These are phyloP conservation scores for Linnaemya vulpina DNA, from an alignment of 2,888 invertebrate species.

Conservation along the genomic window DNA sequence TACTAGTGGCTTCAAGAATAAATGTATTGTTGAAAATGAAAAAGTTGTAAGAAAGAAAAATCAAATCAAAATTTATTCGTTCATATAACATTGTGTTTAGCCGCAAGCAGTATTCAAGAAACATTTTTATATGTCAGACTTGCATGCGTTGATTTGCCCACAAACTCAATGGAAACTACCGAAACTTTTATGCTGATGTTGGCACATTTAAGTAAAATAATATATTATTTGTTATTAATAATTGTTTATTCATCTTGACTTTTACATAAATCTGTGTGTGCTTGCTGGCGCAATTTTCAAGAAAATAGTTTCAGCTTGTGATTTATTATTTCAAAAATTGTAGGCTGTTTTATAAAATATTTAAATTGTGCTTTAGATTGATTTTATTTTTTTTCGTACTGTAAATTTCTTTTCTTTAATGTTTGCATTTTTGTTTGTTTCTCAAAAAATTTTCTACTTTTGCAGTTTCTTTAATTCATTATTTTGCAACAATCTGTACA, in stretches of 20 bases:
- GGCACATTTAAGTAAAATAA: constrained; percentile 57
- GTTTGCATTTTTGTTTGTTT: constrained; percentile 29
- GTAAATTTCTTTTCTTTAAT: background rate
- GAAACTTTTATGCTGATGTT: constrained; percentile 59
- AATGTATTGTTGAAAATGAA: background rate
- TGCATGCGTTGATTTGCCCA: constrained; percentile 14
- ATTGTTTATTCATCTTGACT: constrained; percentile 38
- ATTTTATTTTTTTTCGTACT: background rate
- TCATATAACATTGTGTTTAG: background rate
- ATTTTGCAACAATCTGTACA: constrained; percentile 23
- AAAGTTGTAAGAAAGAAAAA: background rate
- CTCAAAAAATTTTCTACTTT: background rate
- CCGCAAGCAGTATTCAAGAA: constrained; percentile 30
- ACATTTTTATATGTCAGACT: constrained; percentile 13
- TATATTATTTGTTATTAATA: constrained; percentile 62
- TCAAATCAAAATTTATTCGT: constrained; percentile 35
- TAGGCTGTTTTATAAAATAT: constrained; percentile 40
- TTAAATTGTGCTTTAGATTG: constrained; percentile 15
- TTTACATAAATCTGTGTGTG: background rate
- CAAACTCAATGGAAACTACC: background rate
- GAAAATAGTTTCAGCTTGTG: constrained; percentile 48
- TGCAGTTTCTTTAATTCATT: constrained; percentile 29
- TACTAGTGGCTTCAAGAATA: constrained; percentile 1
- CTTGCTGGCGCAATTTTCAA: constrained; percentile 4
- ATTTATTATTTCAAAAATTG: constrained; percentile 50